Evolutionary conservation across 2,113 vertebrate genomes (phyloP).

Genomic region (Ophthalmolycus amberensis): DNA sequence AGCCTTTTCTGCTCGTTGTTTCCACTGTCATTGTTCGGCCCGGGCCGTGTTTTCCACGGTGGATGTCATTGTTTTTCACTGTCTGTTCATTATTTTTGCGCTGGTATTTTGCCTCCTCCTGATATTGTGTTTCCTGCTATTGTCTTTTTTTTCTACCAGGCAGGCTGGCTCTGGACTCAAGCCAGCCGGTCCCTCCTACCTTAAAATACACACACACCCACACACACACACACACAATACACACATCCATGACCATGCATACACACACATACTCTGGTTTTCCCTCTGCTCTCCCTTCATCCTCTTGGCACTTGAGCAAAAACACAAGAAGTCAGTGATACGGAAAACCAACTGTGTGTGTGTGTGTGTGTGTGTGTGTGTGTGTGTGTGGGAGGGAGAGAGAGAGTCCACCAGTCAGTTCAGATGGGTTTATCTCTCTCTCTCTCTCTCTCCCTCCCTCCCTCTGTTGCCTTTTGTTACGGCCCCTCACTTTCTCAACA

Average conservation of each 20-base stretch:
- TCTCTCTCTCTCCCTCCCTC: slow-evolving; percentile 57
- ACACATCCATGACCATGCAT: slow-evolving; percentile 23
- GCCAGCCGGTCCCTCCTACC: slow-evolving; percentile 73
- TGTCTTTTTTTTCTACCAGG: slow-evolving; percentile 70
- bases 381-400: slow-evolving; percentile 37
- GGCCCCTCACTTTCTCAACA: slow-evolving; percentile 78
- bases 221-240: slow-evolving; percentile 32
- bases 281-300: slow-evolving; percentile 61
- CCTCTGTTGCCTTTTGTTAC: slow-evolving; percentile 77
- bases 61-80: slow-evolving; percentile 74
- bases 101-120: slow-evolving; percentile 76
- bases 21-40: slow-evolving; percentile 66
- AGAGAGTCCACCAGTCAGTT: slow-evolving; percentile 70
- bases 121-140: slow-evolving; percentile 83
- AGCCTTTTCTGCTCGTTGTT: slow-evolving; percentile 7
- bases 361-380: slow-evolving; percentile 13
- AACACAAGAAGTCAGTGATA: slow-evolving; percentile 76
- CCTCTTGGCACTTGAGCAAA: slow-evolving; percentile 73
- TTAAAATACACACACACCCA: slow-evolving; percentile 52
- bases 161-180: slow-evolving; percentile 71
- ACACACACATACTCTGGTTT: slow-evolving; percentile 32
- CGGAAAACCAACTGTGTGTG: slow-evolving; percentile 51
- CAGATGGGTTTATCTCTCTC: slow-evolving; percentile 62
- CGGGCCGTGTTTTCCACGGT: slow-evolving; percentile 59
- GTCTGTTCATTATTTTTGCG: slow-evolving; percentile 78